phyloP scores from a whole-genome alignment of 1,140 invertebrate species.

The Halictus rubicundus region DNA sequence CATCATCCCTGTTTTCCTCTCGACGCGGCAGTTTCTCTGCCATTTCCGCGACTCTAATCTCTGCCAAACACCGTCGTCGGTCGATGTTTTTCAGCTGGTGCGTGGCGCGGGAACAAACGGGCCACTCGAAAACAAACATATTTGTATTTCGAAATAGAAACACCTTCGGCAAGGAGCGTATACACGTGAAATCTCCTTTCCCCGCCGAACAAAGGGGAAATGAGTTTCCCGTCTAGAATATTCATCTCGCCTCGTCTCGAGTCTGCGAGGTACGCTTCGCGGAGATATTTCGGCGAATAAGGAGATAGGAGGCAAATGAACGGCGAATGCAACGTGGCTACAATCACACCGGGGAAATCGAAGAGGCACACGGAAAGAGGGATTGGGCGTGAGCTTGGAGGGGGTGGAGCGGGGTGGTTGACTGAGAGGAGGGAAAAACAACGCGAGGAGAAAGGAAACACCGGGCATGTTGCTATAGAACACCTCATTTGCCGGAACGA shows the following conservation, averaged over 20 bases:
- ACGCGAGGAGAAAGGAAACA: constrained; percentile 17
- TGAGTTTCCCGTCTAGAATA: constrained; percentile 48
- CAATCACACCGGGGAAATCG: constrained; percentile 55
- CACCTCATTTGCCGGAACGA: constrained; percentile 42
- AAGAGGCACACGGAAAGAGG: constrained; percentile 28
- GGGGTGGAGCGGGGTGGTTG: not conserved
- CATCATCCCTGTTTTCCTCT: not conserved
- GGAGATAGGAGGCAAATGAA: constrained; percentile 55
- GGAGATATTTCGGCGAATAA: constrained; percentile 55
- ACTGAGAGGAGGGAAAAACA: constrained; percentile 22
- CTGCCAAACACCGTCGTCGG: not conserved
- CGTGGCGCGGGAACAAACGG: not conserved
- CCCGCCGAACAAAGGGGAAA: constrained; percentile 21
- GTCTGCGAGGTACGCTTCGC: constrained; percentile 28
- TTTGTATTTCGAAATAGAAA: not conserved
- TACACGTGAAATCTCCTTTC: constrained; percentile 13
- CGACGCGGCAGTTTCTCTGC: not conserved
- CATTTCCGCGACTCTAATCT: not conserved
- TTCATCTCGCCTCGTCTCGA: constrained; percentile 44
- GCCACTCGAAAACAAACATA: not conserved
- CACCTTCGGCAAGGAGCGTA: constrained; percentile 11
- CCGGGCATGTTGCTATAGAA: constrained; percentile 7
- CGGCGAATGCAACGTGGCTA: constrained; percentile 29
- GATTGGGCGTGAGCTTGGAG: not conserved
- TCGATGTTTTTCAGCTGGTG: not conserved